phyloP scores from a whole-genome alignment of 1,140 invertebrate species.

The Dreissena polymorpha region DNA sequence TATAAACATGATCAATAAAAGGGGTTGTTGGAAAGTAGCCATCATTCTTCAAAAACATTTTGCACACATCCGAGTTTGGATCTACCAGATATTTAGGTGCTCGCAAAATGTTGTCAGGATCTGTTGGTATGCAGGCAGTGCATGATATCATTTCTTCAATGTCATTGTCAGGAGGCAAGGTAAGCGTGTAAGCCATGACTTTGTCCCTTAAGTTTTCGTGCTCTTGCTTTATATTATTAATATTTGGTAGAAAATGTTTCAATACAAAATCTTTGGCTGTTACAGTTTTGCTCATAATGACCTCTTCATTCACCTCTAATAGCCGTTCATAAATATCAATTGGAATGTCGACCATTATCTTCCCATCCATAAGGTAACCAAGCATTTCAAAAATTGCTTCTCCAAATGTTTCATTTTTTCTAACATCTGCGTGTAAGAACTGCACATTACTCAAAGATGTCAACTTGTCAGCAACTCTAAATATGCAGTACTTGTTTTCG shows the following conservation, averaged over 20 bases:
- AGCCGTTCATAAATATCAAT: background rate
- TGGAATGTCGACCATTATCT: constrained; percentile 3
- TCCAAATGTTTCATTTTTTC: background rate
- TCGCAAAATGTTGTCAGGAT: background rate
- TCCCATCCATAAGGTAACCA: too few relatives aligned
- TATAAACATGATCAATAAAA: constrained; percentile 7
- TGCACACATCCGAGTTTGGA: background rate
- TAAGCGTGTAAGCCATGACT: background rate
- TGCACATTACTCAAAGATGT: background rate
- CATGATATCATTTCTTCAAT: background rate
- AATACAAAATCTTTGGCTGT: background rate
- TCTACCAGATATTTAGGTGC: constrained; percentile 16
- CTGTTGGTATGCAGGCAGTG: constrained; percentile 16
- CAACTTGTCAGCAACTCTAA: background rate
- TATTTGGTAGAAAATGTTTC: background rate
- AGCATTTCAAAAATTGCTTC: background rate
- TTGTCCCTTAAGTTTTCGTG: background rate
- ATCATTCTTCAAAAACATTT: background rate
- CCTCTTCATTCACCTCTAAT: background rate
- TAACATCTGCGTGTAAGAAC: background rate
- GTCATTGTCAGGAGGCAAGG: background rate
- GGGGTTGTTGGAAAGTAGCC: background rate
- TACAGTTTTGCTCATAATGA: constrained; percentile 3
- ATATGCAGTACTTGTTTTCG: background rate
- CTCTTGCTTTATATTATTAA: background rate